These are phyloP conservation scores for Drosophila novamexicana DNA, from an alignment of 1,140 invertebrate genomes.

Conservation along the genomic window DNA sequence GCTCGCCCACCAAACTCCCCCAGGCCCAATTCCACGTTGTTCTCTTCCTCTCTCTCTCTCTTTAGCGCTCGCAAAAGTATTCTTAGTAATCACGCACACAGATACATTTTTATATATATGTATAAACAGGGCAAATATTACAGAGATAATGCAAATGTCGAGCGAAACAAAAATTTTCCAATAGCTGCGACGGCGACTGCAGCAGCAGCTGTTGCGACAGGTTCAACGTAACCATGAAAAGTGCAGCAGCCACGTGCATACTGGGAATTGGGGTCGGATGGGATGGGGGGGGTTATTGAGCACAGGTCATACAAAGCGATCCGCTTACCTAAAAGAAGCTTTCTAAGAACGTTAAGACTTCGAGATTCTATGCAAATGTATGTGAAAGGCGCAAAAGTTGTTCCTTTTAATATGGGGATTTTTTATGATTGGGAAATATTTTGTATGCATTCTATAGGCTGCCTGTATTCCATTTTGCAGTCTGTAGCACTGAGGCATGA, in stretches of 20 bases:
- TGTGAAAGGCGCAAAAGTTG: too few relatives aligned
- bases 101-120: background rate
- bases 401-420: too few relatives aligned
- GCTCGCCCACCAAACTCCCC: constrained; percentile 22
- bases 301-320: too few relatives aligned
- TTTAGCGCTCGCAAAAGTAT: constrained; percentile 1
- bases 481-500: too few relatives aligned
- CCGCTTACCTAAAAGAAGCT: too few relatives aligned
- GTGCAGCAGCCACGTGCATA: constrained; percentile 45
- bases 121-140: constrained; percentile 24
- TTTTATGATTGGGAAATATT: too few relatives aligned
- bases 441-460: too few relatives aligned
- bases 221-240: constrained; percentile 77
- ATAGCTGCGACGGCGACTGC: constrained; percentile 31
- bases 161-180: constrained; percentile 72
- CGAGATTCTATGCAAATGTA: too few relatives aligned
- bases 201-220: constrained; percentile 33
- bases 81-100: constrained; percentile 28
- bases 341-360: too few relatives aligned
- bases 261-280: background rate
- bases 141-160: constrained; percentile 64
- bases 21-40: constrained; percentile 6
- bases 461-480: too few relatives aligned
- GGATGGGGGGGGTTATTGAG: too few relatives aligned
- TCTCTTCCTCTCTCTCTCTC: constrained; percentile 10